Conservation (phyloP, 2,113 vertebrate genomes). For the Peromyscus leucopus region DNA sequence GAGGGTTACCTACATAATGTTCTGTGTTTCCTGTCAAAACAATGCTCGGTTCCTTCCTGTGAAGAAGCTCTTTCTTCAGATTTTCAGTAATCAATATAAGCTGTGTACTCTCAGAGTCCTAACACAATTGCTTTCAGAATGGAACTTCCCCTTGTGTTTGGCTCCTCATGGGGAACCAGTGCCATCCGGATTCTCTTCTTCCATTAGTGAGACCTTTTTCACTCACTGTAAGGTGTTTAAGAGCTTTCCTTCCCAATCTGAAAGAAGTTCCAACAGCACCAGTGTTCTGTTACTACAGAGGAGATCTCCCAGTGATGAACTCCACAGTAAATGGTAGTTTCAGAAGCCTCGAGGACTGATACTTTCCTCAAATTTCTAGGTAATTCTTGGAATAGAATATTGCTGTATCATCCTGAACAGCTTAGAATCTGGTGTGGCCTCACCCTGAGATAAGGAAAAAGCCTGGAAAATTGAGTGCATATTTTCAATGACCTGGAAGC, state of each 20-base stretch:
- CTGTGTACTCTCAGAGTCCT: neutral
- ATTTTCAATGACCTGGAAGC: conserved; percentile 48
- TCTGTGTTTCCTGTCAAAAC: conserved; percentile 52
- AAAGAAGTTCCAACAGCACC: neutral
- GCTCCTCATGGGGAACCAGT: neutral
- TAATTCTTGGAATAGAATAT: conserved; percentile 27
- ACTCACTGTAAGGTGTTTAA: neutral
- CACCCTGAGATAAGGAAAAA: conserved; percentile 44
- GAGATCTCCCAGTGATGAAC: neutral
- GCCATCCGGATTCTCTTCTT: neutral
- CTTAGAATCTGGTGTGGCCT: conserved; percentile 10
- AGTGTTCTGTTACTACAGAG: neutral
- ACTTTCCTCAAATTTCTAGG: conserved; percentile 5
- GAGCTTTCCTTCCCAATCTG: neutral
- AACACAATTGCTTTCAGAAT: conserved; percentile 32
- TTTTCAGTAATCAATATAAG: neutral
- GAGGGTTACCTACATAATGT: conserved; percentile 29
- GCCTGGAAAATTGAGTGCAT: neutral
- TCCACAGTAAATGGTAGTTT: neutral
- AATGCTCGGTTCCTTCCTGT: neutral
- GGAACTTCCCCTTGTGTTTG: neutral
- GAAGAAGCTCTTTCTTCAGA: neutral
- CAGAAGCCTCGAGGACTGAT: neutral
- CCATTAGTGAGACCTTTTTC: neutral
- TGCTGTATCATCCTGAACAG: conserved; percentile 5